phyloP scores from a whole-genome alignment of 2,888 invertebrate genomes.

The Balanococcus diminutus region DNA sequence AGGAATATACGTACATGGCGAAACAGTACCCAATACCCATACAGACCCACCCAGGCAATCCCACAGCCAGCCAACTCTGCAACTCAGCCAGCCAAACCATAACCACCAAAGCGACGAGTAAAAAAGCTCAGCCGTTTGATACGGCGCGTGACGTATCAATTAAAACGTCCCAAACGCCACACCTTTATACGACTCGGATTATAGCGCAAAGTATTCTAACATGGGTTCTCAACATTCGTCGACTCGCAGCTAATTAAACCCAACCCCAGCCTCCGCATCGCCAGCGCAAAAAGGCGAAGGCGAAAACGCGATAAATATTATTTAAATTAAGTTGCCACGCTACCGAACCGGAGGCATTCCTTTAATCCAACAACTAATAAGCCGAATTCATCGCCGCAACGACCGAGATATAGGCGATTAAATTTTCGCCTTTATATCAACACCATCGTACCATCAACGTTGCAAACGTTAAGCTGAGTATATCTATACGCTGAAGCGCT shows the following conservation, averaged over 20 bases:
- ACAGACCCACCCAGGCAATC: background rate
- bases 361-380: background rate
- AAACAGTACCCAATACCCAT: background rate
- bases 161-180: background rate
- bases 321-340: background rate
- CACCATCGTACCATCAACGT: background rate
- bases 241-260: background rate
- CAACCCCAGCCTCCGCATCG: background rate
- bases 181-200: background rate
- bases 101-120: background rate
- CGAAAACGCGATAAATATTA: background rate
- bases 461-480: background rate
- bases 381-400: background rate
- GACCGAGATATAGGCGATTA: background rate
- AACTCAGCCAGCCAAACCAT: background rate
- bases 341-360: background rate
- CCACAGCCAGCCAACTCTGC: background rate
- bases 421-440: background rate
- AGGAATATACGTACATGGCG: background rate
- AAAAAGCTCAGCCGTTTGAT: background rate
- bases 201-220: no score
- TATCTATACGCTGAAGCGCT: no score
- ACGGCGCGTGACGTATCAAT: background rate
- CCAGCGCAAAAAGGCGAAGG: background rate
- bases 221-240: background rate